Evolutionary conservation across 2,888 invertebrate genomes (phyloP).

Genomic region (Drosophila prostipennis): DNA sequence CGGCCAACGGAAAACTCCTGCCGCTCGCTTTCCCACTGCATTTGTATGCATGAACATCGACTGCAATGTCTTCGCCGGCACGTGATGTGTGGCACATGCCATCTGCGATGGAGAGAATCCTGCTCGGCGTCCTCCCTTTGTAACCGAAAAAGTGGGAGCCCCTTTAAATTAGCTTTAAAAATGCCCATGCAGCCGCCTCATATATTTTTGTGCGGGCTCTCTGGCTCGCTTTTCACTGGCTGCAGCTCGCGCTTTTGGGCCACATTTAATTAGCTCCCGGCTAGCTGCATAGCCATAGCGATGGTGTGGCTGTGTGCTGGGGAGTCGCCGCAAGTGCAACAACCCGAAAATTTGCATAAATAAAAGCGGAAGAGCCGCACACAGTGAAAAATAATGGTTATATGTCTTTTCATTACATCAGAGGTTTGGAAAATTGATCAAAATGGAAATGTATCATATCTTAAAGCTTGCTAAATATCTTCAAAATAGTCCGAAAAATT

Average conservation of each 20-base stretch:
- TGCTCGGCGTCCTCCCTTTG: conserved; percentile 4
- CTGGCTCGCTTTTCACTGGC: conserved; percentile 52
- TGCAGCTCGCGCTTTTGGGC: conserved; percentile 46
- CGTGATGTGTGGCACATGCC: conserved; percentile 79
- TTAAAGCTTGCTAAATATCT: too few species aligned
- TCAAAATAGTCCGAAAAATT: too few species aligned
- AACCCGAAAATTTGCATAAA: conserved; percentile 73
- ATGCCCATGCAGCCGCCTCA: conserved; percentile 29
- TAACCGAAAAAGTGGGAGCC: not conserved
- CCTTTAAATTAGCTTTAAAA: conserved; percentile 75
- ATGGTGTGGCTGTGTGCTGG: conserved; percentile 7
- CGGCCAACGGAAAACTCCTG: conserved; percentile 26
- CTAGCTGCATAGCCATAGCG: conserved; percentile 3
- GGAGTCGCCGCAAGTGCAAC: conserved; percentile 71
- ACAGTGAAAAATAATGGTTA: conserved; percentile 38
- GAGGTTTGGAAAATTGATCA: too few species aligned
- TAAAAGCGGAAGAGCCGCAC: conserved; percentile 45
- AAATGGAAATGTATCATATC: too few species aligned
- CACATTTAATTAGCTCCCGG: conserved; percentile 70
- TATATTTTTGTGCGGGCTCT: conserved; percentile 39
- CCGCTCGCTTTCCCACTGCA: conserved; percentile 42
- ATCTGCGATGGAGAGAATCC: not conserved
- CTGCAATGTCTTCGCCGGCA: conserved; percentile 74
- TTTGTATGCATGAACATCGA: conserved; percentile 72
- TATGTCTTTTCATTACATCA: not conserved